A percentile compares a stretch with the other conserved stretches of the same genome.
Evolutionary conservation across 2,888 invertebrate genomes (phyloP).

Genomic region (Periphyllus acericola): DNA sequence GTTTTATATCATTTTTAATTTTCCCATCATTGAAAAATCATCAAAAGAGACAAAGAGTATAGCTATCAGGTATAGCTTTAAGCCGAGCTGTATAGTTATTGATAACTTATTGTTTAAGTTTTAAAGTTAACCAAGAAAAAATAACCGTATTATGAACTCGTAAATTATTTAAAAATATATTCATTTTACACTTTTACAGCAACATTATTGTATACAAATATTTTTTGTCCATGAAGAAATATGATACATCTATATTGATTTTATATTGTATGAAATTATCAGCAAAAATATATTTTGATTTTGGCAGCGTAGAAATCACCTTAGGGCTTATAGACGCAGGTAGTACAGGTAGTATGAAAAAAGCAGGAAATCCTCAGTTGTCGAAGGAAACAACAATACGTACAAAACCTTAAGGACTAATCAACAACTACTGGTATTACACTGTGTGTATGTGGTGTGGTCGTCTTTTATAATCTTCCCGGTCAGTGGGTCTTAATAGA

Average conservation of each 20-base stretch:
- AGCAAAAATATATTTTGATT: not conserved
- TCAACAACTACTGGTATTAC: constrained; percentile 53
- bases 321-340: not conserved
- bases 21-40: too few species aligned
- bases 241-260: not conserved
- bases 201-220: not conserved
- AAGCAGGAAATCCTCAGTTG: constrained; percentile 23
- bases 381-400: not conserved
- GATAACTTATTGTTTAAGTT: too few species aligned
- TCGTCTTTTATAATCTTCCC: constrained; percentile 6
- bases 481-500: constrained; percentile 36
- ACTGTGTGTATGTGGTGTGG: constrained; percentile 22
- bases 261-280: not conserved
- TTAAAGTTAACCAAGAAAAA: too few species aligned
- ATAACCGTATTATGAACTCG: too few species aligned
- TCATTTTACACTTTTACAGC: too few species aligned
- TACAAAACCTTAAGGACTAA: constrained; percentile 22
- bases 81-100: too few species aligned
- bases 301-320: not conserved
- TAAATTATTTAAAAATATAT: too few species aligned
- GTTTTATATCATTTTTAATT: too few species aligned
- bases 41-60: too few species aligned
- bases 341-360: not conserved
- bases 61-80: too few species aligned
- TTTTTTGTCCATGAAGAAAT: not conserved